Evolutionary conservation across 2,888 invertebrate genomes (phyloP).

Genomic region (Tenthredo amoena): DNA sequence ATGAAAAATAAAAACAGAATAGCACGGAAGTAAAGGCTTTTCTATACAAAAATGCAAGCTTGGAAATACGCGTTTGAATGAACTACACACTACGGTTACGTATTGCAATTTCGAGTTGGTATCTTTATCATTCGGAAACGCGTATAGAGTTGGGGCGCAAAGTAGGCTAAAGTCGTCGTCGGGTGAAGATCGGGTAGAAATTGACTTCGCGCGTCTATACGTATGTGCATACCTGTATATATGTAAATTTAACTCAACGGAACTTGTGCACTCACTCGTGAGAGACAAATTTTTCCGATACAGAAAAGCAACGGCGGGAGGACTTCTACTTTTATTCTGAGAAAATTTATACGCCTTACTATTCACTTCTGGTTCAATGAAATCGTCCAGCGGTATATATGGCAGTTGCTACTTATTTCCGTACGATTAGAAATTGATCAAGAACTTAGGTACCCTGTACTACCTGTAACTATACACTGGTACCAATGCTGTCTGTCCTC

Average conservation of each 20-base stretch:
- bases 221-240: not conserved
- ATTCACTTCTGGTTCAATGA: conserved; percentile 30
- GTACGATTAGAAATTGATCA: conserved; percentile 18
- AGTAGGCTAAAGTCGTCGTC: conserved; percentile 40
- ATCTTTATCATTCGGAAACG: conserved; percentile 28
- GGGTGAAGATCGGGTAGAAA: not conserved
- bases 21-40: not conserved
- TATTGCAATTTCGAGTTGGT: not conserved
- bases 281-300: conserved; percentile 43
- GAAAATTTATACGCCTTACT: not conserved
- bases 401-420: not conserved
- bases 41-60: not conserved
- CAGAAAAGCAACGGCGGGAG: not conserved
- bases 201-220: not conserved
- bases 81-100: conserved; percentile 1
- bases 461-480: not conserved
- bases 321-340: not conserved
- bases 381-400: not conserved
- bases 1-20: not conserved
- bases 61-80: not conserved
- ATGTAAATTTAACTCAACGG: conserved; percentile 12
- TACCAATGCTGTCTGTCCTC: not conserved
- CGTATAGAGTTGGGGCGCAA: conserved; percentile 29
- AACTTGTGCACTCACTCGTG: conserved; percentile 23
- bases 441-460: not conserved